Conservation (phyloP, 2,888 invertebrate species). For the Phyto melanocephala region DNA sequence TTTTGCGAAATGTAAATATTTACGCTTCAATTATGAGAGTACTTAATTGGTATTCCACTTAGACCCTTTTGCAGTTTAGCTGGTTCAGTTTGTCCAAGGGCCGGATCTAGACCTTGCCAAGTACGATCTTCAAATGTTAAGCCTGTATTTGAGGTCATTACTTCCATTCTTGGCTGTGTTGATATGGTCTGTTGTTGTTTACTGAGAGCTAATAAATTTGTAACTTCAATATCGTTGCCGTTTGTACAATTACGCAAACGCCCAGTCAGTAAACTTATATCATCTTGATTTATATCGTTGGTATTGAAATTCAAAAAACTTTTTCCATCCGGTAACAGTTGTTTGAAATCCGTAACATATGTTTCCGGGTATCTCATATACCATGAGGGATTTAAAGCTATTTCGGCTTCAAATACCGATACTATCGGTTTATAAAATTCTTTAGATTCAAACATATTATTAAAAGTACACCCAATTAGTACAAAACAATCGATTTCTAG, state of each 20-base stretch:
- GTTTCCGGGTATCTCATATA: slow-evolving; percentile 80
- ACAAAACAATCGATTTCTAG: slow-evolving; percentile 93
- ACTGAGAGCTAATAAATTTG: slow-evolving; percentile 61
- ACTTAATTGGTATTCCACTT: slow-evolving; percentile 87
- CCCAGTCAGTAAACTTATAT: slow-evolving; percentile 89
- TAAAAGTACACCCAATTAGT: slow-evolving; percentile 94
- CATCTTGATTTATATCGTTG: slow-evolving; percentile 80
- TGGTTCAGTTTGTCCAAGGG: slow-evolving; percentile 86
- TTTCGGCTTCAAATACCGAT: slow-evolving; percentile 94
- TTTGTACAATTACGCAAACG: slow-evolving; percentile 80
- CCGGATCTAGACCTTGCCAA: slow-evolving; percentile 93
- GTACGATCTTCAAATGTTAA: slow-evolving; percentile 81
- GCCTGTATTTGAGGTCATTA: slow-evolving; percentile 75
- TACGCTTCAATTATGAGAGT: slow-evolving; percentile 78
- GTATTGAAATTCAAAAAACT: slow-evolving; percentile 80
- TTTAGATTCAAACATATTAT: slow-evolving; percentile 88
- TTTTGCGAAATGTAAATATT: too few relatives aligned
- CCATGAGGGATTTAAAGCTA: slow-evolving; percentile 84
- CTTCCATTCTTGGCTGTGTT: slow-evolving; percentile 72
- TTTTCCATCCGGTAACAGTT: slow-evolving; percentile 84
- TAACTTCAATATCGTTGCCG: slow-evolving; percentile 53
- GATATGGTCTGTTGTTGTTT: slow-evolving; percentile 70
- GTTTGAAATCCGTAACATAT: slow-evolving; percentile 87
- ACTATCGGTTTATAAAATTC: slow-evolving; percentile 95
- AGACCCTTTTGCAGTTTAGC: slow-evolving; percentile 85